Evolutionary conservation across 2,797 vertebrate genomes (phyloP).

Genomic region (Furcifer pardalis): DNA sequence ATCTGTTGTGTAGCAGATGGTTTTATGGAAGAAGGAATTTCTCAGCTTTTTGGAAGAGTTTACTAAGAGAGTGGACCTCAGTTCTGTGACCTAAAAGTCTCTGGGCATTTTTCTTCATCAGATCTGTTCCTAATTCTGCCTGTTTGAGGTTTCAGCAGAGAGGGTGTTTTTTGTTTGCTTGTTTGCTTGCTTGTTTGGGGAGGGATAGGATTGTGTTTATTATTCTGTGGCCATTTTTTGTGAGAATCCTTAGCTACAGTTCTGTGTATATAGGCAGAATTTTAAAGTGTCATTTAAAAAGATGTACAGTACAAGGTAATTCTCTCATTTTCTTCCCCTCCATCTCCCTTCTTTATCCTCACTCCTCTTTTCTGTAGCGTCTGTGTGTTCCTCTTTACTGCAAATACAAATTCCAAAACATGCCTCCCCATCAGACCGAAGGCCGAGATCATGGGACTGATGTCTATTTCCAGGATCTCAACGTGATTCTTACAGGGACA

Average conservation of each 20-base stretch:
- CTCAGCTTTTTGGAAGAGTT: not conserved
- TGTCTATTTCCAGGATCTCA: constrained; percentile 82
- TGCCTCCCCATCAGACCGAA: constrained; percentile 75
- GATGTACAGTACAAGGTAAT: not conserved
- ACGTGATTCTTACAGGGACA: constrained; percentile 82
- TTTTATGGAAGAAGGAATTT: not conserved
- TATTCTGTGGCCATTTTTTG: not conserved
- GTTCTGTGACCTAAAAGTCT: not conserved
- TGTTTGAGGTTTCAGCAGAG: not conserved
- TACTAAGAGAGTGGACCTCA: not conserved
- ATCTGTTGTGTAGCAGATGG: not conserved
- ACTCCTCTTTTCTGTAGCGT: constrained; percentile 66
- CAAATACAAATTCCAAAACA: constrained; percentile 80
- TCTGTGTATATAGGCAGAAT: constrained; percentile 63
- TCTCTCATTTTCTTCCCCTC: not conserved
- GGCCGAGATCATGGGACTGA: constrained; percentile 71
- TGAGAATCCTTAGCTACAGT: not conserved
- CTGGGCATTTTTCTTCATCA: not conserved
- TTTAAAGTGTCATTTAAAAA: not conserved
- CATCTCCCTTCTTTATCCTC: not conserved
- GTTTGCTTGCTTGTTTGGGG: not conserved
- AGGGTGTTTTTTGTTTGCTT: not conserved
- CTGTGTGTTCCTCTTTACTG: constrained; percentile 84
- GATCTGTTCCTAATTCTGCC: not conserved
- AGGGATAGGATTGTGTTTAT: not conserved